phyloP scores from a whole-genome alignment of 2,888 invertebrate species.

The Scaptomyza caliginosa region DNA sequence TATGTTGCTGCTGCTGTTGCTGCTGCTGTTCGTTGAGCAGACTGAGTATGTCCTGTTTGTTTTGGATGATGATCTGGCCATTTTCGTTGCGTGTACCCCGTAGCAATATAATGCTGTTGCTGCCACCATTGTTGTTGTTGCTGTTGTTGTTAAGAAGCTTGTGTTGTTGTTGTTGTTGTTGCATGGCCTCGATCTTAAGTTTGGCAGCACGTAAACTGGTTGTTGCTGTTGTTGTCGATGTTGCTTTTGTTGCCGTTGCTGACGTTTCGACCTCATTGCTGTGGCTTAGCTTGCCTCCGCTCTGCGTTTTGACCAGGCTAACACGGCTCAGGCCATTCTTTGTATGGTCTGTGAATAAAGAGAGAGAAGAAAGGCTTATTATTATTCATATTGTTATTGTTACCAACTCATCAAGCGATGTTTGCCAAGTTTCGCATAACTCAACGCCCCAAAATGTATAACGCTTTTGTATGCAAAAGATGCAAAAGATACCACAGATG shows the following conservation, averaged over 20 bases:
- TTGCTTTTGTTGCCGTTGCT: constrained; percentile 41
- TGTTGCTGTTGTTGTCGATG: constrained; percentile 53
- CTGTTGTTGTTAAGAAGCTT: constrained; percentile 53
- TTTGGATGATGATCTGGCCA: constrained; percentile 84
- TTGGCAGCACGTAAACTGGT: constrained; percentile 68
- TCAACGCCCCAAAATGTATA: constrained; percentile 40
- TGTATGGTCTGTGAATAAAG: constrained; percentile 37
- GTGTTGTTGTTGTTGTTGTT: constrained; percentile 48
- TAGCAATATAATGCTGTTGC: constrained; percentile 83
- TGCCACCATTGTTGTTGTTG: constrained; percentile 63
- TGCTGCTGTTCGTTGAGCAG: constrained; percentile 82
- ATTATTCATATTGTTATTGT: constrained; percentile 7
- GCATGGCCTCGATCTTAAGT: constrained; percentile 76
- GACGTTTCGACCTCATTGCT: constrained; percentile 54
- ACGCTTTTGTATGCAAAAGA: constrained; percentile 31
- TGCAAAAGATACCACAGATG: constrained; percentile 19
- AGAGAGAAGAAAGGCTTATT: neutral
- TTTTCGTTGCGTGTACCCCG: constrained; percentile 84
- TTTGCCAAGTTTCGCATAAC: constrained; percentile 36
- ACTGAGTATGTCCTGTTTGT: constrained; percentile 84
- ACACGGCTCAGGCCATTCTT: constrained; percentile 59
- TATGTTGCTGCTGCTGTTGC: constrained; percentile 62
- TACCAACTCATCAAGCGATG: neutral
- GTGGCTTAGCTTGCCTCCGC: constrained; percentile 61
- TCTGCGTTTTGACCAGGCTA: constrained; percentile 63